These are phyloP conservation scores for Xiphophorus birchmanni DNA, from an alignment of 2,797 vertebrate genomes.

Conservation along the genomic window DNA sequence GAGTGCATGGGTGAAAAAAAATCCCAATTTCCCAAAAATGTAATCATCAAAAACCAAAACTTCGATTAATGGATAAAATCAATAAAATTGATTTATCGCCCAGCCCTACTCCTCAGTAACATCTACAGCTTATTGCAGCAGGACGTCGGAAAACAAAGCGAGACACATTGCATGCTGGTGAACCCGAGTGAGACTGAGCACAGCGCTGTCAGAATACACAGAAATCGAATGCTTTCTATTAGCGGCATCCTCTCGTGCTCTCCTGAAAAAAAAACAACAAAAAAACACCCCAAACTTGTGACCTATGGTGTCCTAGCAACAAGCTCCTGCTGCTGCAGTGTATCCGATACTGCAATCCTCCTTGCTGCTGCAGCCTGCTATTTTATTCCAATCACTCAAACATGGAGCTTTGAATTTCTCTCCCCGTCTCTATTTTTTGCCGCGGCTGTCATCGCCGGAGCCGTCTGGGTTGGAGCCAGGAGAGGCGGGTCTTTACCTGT, in stretches of 20 bases:
- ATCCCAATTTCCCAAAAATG: no score
- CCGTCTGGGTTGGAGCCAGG: slow-evolving; percentile 23
- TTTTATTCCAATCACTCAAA: slow-evolving; percentile 67
- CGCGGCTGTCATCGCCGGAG: slow-evolving; percentile 50
- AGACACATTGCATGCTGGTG: slow-evolving; percentile 15
- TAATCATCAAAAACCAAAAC: no score
- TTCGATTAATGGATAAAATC: no score
- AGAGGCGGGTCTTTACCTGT: slow-evolving; percentile 22
- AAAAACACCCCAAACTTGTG: slow-evolving; percentile 55
- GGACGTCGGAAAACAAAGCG: slow-evolving; percentile 44
- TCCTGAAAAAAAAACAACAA: slow-evolving; percentile 49
- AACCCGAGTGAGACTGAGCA: slow-evolving; percentile 31
- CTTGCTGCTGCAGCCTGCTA: slow-evolving; percentile 65
- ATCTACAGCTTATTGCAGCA: slow-evolving; percentile 26
- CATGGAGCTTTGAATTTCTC: slow-evolving; percentile 49
- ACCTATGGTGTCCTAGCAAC: slow-evolving; percentile 85
- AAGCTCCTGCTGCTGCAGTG: slow-evolving; percentile 77
- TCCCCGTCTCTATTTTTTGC: slow-evolving; percentile 46
- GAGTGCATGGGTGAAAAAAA: no score
- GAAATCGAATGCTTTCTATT: slow-evolving; percentile 62
- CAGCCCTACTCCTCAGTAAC: slow-evolving; percentile 5
- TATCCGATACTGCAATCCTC: slow-evolving; percentile 70
- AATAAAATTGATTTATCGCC: no score
- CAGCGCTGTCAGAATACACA: slow-evolving; percentile 53
- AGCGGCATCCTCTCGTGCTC: slow-evolving; percentile 69